A percentile compares a stretch with the other conserved stretches of the same genome.
Evolutionary conservation across 2,797 vertebrate species (phyloP).

Genomic region (Amblyopsis hoosieri): DNA sequence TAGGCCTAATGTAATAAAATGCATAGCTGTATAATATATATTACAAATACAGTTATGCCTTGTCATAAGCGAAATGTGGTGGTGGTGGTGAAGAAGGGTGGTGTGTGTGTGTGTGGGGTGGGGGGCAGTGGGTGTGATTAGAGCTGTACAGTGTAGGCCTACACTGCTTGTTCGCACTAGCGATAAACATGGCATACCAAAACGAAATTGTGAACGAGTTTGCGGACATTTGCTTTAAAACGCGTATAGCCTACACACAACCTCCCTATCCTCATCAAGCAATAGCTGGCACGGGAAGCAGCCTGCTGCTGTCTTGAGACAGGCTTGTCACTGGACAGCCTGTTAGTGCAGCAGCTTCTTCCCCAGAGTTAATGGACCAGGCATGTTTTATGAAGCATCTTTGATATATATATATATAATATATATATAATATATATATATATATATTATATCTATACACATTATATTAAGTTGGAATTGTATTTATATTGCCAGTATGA

Average conservation of each 20-base stretch:
- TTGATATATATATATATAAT: neutral
- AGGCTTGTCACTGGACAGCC: conserved; percentile 45
- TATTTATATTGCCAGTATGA: too few relatives aligned
- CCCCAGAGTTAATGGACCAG: conserved; percentile 54
- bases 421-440: too few relatives aligned
- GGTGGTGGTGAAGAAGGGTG: too few relatives aligned
- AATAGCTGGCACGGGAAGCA: neutral
- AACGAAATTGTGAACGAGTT: too few relatives aligned
- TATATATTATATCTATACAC: too few relatives aligned
- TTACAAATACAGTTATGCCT: conserved; percentile 65
- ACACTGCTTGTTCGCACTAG: too few relatives aligned
- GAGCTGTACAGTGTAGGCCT: too few relatives aligned
- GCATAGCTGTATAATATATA: conserved; percentile 72
- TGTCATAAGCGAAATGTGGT: conserved; percentile 18
- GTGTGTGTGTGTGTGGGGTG: neutral
- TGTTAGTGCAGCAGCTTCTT: conserved; percentile 41
- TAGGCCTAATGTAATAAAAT: conserved; percentile 73
- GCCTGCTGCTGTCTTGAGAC: neutral
- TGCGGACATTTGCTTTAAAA: too few relatives aligned
- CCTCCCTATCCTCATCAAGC: too few relatives aligned
- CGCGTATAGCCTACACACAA: too few relatives aligned
- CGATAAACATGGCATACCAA: too few relatives aligned
- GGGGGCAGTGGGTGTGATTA: neutral
- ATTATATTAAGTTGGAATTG: too few relatives aligned
- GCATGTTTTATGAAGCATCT: conserved; percentile 62